These are phyloP conservation scores for Pyrrhosoma nymphula DNA, from an alignment of 2,888 invertebrate genomes.

Conservation along the genomic window DNA sequence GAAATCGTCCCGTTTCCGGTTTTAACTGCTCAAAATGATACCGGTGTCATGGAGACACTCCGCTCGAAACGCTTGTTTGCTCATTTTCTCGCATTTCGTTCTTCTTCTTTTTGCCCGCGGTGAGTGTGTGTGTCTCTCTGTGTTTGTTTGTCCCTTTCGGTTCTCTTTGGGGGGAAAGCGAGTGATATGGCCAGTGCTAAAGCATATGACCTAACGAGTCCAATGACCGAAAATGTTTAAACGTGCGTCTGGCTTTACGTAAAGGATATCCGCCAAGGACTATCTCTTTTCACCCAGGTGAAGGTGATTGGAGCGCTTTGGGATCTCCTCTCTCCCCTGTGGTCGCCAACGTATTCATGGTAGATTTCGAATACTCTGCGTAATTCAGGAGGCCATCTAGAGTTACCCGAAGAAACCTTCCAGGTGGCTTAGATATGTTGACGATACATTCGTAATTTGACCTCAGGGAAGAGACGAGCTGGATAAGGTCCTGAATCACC, in stretches of 20 bases:
- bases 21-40: neutral
- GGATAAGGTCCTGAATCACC: no score
- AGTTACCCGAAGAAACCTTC: no score
- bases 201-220: neutral
- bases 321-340: neutral
- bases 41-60: neutral
- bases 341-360: no score
- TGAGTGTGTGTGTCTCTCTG: neutral
- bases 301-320: no score
- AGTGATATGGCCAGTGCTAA: neutral
- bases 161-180: neutral
- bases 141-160: neutral
- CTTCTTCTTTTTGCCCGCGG: neutral
- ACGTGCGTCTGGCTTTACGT: neutral
- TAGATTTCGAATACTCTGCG: no score
- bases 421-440: no score
- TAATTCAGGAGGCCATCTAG: no score
- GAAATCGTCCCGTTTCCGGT: neutral
- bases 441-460: no score
- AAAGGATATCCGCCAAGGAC: neutral
- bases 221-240: neutral
- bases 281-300: no score
- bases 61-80: neutral
- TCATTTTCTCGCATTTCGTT: neutral
- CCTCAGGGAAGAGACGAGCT: no score